Percentiles rank a stretch among this genome's conserved stretches.
phyloP scores from a whole-genome alignment of 2,113 vertebrate genomes.

The Tylochromis polylepis region DNA sequence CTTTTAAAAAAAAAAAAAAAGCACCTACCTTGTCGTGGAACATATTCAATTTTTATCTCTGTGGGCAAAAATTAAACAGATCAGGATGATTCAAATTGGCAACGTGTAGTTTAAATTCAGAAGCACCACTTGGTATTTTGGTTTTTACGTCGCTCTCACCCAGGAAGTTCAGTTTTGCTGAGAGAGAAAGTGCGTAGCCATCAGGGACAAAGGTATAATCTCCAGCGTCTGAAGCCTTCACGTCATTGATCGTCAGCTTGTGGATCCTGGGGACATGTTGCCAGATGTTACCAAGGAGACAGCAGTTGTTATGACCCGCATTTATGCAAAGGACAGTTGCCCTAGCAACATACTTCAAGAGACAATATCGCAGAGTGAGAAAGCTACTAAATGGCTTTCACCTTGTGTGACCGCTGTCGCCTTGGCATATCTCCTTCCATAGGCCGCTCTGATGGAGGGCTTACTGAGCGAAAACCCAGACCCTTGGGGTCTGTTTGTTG shows the following conservation, averaged over 20 bases:
- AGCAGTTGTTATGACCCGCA: constrained; percentile 14
- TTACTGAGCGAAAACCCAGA: constrained; percentile 34
- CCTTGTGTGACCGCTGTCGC: constrained; percentile 48
- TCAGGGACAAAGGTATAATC: constrained; percentile 89
- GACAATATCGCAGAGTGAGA: constrained; percentile 9
- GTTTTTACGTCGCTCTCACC: constrained; percentile 62
- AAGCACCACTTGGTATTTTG: background rate
- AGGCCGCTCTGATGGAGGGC: constrained; percentile 31
- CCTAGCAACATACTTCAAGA: constrained; percentile 41
- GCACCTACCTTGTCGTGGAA: constrained; percentile 82
- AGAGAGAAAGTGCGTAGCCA: constrained; percentile 82
- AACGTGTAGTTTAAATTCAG: background rate
- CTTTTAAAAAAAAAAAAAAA: background rate
- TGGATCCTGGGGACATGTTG: constrained; percentile 72
- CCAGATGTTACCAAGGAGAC: constrained; percentile 52
- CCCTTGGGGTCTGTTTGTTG: background rate
- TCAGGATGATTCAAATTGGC: background rate
- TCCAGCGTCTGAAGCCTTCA: constrained; percentile 80
- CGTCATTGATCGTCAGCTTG: constrained; percentile 83
- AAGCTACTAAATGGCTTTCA: constrained; percentile 40
- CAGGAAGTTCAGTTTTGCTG: constrained; percentile 89
- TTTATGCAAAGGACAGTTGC: constrained; percentile 51
- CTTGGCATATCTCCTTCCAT: constrained; percentile 7
- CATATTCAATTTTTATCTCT: constrained; percentile 92
- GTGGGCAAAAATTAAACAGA: background rate